Conservation (phyloP, 1,140 invertebrate genomes). For the Aphidius ervi region DNA sequence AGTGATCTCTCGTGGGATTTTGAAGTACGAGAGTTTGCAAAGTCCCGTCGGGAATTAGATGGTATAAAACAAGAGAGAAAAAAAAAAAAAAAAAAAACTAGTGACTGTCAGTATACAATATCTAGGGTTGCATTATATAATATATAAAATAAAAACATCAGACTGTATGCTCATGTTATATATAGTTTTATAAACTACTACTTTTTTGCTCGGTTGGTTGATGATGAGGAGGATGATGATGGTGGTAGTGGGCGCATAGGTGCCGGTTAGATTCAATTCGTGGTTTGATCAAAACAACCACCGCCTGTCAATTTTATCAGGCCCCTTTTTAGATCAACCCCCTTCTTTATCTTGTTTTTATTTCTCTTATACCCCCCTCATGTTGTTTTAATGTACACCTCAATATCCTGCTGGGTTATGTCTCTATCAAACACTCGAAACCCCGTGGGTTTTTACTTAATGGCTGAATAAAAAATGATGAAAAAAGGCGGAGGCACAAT, state of each 20-base stretch:
- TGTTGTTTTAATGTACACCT: slow-evolving; percentile 11
- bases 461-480: slow-evolving; percentile 20
- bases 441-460: slow-evolving; percentile 17
- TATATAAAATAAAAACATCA: too few species aligned
- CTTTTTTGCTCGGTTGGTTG: too few species aligned
- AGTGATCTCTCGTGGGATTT: slow-evolving; percentile 35
- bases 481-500: slow-evolving; percentile 14
- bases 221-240: too few species aligned
- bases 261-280: slow-evolving; percentile 40
- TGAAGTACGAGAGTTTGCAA: slow-evolving; percentile 14
- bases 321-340: slow-evolving; percentile 7
- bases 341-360: neutral
- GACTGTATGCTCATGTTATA: too few species aligned
- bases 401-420: slow-evolving; percentile 20
- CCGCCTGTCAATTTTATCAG: slow-evolving; percentile 16
- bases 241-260: slow-evolving; percentile 25
- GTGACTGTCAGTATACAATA: too few species aligned
- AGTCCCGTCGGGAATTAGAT: slow-evolving; percentile 20
- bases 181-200: too few species aligned
- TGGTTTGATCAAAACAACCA: slow-evolving; percentile 37
- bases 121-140: too few species aligned
- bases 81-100: neutral
- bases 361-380: neutral
- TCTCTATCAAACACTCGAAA: slow-evolving; percentile 22
- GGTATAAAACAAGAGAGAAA: slow-evolving; percentile 14